These are phyloP conservation scores for Discoglossus pictus DNA, from an alignment of 2,797 vertebrate species.

Conservation along the genomic window DNA sequence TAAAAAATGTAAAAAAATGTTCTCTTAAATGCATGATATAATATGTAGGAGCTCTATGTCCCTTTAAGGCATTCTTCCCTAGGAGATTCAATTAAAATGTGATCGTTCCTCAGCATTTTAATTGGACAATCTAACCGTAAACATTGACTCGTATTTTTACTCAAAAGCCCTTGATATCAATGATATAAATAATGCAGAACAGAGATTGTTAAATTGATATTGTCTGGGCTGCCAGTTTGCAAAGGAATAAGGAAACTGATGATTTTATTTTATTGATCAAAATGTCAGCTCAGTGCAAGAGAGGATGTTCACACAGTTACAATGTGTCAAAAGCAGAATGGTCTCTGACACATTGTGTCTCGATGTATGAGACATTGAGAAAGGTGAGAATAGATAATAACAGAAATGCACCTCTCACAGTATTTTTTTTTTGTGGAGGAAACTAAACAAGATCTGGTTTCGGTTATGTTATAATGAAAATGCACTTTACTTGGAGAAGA, in stretches of 20 bases:
- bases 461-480: no score
- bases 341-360: conserved; percentile 19
- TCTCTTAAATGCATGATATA: no score
- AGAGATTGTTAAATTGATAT: conserved; percentile 34
- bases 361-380: no score
- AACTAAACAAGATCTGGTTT: no score
- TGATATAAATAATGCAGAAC: conserved; percentile 38
- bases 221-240: conserved; percentile 8
- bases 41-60: no score
- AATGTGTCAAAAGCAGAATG: conserved; percentile 13
- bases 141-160: conserved; percentile 12
- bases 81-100: conserved; percentile 25
- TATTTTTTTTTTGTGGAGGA: no score
- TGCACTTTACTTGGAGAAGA: no score
- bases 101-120: conserved; percentile 19
- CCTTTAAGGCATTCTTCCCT: conserved; percentile 15
- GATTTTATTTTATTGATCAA: conserved; percentile 39
- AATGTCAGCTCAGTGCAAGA: conserved; percentile 16
- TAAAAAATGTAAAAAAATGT: no score
- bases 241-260: conserved; percentile 20
- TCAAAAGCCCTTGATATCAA: conserved; percentile 34
- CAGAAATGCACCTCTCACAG: no score
- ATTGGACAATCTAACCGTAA: conserved; percentile 32
- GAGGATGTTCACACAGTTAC: background rate
- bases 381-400: no score